phyloP scores from a whole-genome alignment of 2,797 vertebrate species.

The Gallirallus australis region DNA sequence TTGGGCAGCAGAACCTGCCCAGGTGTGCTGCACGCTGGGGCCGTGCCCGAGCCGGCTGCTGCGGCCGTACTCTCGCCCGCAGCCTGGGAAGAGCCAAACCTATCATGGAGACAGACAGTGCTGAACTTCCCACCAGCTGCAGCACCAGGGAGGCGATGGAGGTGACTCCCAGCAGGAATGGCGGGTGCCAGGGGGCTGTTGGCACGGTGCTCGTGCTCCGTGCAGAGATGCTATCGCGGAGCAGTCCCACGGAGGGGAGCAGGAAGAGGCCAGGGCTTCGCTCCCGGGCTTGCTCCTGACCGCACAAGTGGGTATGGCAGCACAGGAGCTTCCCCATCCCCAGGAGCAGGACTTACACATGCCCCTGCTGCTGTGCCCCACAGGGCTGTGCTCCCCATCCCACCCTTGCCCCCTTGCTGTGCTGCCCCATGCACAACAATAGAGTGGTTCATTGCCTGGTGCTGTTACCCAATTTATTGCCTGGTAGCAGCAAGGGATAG shows the following conservation, averaged over 20 bases:
- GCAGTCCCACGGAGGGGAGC: neutral
- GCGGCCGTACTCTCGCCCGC: neutral
- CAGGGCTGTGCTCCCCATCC: neutral
- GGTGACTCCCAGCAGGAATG: neutral
- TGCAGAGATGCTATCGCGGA: neutral
- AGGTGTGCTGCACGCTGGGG: neutral
- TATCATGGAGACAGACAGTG: neutral
- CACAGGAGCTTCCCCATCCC: too few relatives aligned
- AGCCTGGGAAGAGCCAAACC: neutral
- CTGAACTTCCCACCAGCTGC: neutral
- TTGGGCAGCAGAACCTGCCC: neutral
- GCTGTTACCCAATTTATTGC: neutral
- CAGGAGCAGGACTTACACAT: accelerated
- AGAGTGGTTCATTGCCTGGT: neutral
- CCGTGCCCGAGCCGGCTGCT: neutral
- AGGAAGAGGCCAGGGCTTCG: neutral
- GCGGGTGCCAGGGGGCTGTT: accelerated
- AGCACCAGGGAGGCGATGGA: neutral
- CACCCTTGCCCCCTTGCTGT: neutral
- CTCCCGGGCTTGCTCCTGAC: neutral
- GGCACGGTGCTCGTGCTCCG: neutral
- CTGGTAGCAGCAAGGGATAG: neutral
- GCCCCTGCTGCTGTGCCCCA: neutral
- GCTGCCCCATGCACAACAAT: too few relatives aligned
- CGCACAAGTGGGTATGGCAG: accelerated